These are phyloP conservation scores for Zaprionus nigranus DNA, from an alignment of 1,140 invertebrate genomes.

Conservation along the genomic window DNA sequence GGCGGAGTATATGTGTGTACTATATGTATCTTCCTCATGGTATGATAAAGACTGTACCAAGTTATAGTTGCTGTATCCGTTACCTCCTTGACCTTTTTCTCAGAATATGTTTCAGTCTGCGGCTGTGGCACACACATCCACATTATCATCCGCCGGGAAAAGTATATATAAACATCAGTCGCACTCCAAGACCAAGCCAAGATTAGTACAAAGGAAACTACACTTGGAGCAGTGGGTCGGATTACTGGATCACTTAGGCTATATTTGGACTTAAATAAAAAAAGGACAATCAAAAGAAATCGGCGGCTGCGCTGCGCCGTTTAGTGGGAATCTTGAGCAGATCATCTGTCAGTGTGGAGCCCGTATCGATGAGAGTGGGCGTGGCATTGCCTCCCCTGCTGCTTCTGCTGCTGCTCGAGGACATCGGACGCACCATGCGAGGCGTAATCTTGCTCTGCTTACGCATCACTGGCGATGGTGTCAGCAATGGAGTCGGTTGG, in stretches of 20 bases:
- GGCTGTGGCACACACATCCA: too few relatives aligned
- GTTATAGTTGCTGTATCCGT: too few relatives aligned
- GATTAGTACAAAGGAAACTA: neutral
- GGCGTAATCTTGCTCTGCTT: slow-evolving; percentile 51
- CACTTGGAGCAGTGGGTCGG: neutral
- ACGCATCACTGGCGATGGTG: slow-evolving; percentile 84
- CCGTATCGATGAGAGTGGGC: slow-evolving; percentile 65
- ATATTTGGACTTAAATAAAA: neutral
- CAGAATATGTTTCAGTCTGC: too few relatives aligned
- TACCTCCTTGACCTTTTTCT: too few relatives aligned
- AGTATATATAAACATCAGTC: too few relatives aligned
- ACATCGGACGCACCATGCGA: slow-evolving; percentile 26
- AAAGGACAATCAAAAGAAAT: slow-evolving; percentile 77
- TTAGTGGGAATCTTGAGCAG: slow-evolving; percentile 90
- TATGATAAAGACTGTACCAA: too few relatives aligned
- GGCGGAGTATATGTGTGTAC: too few relatives aligned
- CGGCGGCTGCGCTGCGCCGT: slow-evolving; percentile 87
- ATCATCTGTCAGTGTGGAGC: slow-evolving; percentile 89
- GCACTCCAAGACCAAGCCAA: too few relatives aligned
- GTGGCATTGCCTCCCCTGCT: slow-evolving; percentile 51
- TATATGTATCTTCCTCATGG: too few relatives aligned
- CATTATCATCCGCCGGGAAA: too few relatives aligned
- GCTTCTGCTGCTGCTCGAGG: slow-evolving; percentile 9
- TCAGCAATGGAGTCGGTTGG: slow-evolving; percentile 66
- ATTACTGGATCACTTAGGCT: neutral